These are phyloP conservation scores for Thamnophis elegans DNA, from an alignment of 2,797 vertebrate genomes.

Conservation along the genomic window DNA sequence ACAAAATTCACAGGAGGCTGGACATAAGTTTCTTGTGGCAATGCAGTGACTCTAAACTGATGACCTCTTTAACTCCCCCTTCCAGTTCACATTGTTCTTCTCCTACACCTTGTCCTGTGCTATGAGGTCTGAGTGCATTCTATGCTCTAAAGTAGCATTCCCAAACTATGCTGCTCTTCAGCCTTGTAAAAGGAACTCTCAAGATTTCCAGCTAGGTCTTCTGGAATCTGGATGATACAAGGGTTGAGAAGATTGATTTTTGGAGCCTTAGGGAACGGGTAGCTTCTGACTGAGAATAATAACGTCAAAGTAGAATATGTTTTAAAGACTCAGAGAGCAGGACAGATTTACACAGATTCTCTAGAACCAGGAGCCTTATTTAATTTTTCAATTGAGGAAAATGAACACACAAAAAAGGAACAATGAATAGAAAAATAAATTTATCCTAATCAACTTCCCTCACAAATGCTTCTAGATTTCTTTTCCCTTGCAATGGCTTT, in stretches of 20 bases:
- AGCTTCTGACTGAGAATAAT: background rate
- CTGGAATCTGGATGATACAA: background rate
- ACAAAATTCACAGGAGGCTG: background rate
- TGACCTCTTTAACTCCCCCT: background rate
- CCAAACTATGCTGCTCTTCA: background rate
- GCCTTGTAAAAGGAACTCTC: background rate
- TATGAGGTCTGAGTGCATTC: background rate
- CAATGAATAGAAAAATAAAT: background rate
- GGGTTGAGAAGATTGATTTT: background rate
- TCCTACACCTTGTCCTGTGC: too few species aligned
- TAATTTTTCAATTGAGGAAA: background rate
- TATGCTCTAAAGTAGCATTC: background rate
- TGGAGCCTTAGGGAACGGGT: background rate
- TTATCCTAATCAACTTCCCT: background rate
- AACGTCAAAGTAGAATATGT: background rate
- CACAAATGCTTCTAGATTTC: background rate
- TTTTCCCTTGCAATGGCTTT: rapidly evolving
- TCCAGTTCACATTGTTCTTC: background rate
- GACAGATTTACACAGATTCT: background rate
- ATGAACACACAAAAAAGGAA: background rate
- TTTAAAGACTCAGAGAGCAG: background rate
- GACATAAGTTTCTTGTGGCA: background rate
- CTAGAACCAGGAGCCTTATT: background rate
- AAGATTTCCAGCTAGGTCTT: background rate
- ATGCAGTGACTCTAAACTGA: background rate